Evolutionary conservation across 2,888 invertebrate species (phyloP), one percentile per base, ranked within the genome.

Genomic region (Agrotis exclamationis): DNA sequence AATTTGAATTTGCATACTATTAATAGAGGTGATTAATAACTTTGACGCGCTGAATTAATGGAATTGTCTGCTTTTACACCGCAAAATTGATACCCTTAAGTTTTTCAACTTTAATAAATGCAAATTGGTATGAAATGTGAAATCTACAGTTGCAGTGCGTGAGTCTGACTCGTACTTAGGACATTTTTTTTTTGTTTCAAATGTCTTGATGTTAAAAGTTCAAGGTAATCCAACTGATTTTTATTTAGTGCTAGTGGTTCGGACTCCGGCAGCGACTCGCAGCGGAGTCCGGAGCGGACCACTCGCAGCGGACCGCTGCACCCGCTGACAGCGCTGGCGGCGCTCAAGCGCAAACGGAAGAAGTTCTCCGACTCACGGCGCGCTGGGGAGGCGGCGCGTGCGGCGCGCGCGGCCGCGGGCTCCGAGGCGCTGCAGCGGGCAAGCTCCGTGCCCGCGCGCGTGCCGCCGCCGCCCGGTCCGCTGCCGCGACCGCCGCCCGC

Each of bases 361-460:
- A 98, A 98, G 91, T 98, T 98, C 93, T 98, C 98, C 0, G 97
- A 98, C 80, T 98, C 98, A 74, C 96, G 98, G 85, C 97, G 97
- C 77, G 97, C 97, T 64, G 97, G 85, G 68, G 87, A 86, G 85
- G 87, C 82, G 75, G 75, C 79, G 54, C 84, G 85, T 44, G 79
- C 79, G 64, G 70, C 67, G 51, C 85, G 86, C 53, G 79, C 78
- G 68, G 69, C 67, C 13, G 65, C 71, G 66, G 90, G 79, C 45
- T 78, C 85, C 3, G 91, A 92, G 83, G 88, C 89, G 84, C 88
- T 90, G 88, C 92, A 92, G 91, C 92, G 93, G 79, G 90, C 87
- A 77, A 87, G 86, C 76, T 89, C 90, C 60, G 89, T 87, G 89
- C 90, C 87, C 67, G 87, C 87, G 78, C 87, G 88, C 44, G 72